phyloP scores from a whole-genome alignment of 2,888 invertebrate genomes.

The Dinocampus coccinellae region DNA sequence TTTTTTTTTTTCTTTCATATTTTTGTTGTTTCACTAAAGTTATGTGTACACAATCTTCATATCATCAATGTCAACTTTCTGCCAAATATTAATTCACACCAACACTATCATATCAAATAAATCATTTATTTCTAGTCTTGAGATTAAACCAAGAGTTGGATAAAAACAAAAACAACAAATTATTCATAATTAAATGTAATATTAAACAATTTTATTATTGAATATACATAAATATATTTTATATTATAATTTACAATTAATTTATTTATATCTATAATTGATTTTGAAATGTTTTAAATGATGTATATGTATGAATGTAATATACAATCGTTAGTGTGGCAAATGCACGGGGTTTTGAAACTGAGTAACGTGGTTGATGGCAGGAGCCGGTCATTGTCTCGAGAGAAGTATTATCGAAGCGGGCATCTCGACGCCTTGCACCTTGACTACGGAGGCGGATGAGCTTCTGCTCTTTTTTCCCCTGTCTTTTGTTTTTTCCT shows the following conservation, averaged over 20 bases:
- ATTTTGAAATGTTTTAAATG: no score
- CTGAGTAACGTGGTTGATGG: conserved; percentile 55
- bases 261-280: no score
- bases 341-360: conserved; percentile 51
- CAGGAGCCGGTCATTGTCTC: conserved; percentile 64
- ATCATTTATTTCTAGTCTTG: no score
- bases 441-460: conserved; percentile 60
- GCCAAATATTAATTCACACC: no score
- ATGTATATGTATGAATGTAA: not conserved
- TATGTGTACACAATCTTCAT: not conserved
- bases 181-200: no score
- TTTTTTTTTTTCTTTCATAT: not conserved
- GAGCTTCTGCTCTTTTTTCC: conserved; percentile 42
- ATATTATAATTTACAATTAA: no score
- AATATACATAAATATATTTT: no score
- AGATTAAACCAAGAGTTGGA: no score
- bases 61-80: no score
- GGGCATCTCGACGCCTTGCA: conserved; percentile 58
- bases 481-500: conserved; percentile 22
- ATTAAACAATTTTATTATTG: no score
- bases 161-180: no score
- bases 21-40: not conserved
- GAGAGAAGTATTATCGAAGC: conserved; percentile 56
- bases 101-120: no score
- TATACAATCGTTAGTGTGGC: conserved; percentile 39